Evolutionary conservation across 53 echinoderm and acorn worm genomes (phyloP), one percentile per base, ranked within the genome.

Genomic region (Luidia sarsii): DNA sequence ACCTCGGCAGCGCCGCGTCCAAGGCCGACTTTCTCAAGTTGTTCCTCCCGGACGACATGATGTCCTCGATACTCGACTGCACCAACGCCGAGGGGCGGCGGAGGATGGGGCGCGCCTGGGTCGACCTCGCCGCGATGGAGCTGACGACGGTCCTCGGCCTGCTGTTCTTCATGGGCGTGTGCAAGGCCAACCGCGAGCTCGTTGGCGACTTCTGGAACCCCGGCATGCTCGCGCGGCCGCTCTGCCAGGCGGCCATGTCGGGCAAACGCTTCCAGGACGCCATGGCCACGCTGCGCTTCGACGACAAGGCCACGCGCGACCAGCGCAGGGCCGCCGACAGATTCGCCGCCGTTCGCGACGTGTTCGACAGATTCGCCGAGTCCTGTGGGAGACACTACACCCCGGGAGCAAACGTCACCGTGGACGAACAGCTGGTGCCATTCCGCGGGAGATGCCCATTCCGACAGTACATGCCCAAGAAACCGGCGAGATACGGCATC

Each of bases 231-330:
- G 48, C 35, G 6, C 48, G 65, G 19, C 64, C 80, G 0, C 9
- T 32, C 1, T 80, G 62, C 48, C 36, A 46, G 64, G 80, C 65
- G 14, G 33, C 80, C 0, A 63, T 80, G 80, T 22, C 80, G 24
- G 28, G 63, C 3, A 48, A 25, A 3, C 62, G 80, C 22, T 80
- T 80, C 33, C 64, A 50, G 31, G 49, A 31, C 8, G 48, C 64
- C 13, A 1, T 63, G 22, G 8, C 50, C 7, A 64, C 49, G 48
- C 48, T 80, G 8, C 80, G 39, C 3, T 80, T 80, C 33, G 80
- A 62, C 1, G 80, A 80, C 23, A 80, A 64, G 34, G 23, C 46
- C 3, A 80, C 50, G 16, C 5, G 64, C 0, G 34, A 46, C 7
- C 32, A 46, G 25, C 25, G 62, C 16, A 62, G 34, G 16, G 3